Evolutionary conservation across 2,888 invertebrate species (phyloP).

Genomic region (Coleophora flavipennella): DNA sequence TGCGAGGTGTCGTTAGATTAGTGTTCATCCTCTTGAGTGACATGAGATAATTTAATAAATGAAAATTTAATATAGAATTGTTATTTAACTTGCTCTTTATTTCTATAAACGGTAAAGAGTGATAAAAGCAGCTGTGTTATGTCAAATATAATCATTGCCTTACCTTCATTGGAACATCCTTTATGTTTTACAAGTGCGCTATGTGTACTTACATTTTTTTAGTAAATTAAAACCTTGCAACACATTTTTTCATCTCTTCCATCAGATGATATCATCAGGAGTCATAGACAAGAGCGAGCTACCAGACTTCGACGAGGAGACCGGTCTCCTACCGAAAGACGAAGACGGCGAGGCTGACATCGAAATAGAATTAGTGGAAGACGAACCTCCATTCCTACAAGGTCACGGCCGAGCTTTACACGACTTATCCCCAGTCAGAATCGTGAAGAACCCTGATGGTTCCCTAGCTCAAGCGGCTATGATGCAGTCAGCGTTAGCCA

Average conservation of each 20-base stretch:
- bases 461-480: constrained; percentile 99
- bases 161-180: no score
- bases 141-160: no score
- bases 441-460: constrained; percentile 99
- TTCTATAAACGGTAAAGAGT: no score
- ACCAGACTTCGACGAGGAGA: constrained; percentile 98
- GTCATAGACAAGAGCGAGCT: constrained; percentile 94
- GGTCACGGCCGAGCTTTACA: constrained; percentile 90
- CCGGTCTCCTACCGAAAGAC: constrained; percentile 91
- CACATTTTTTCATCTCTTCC: no score
- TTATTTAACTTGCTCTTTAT: no score
- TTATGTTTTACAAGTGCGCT: no score
- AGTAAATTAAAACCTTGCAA: no score
- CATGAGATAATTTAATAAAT: no score
- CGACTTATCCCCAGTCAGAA: constrained; percentile 93
- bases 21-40: no score
- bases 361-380: constrained; percentile 98
- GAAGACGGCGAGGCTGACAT: constrained; percentile 98
- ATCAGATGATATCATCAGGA: constrained; percentile 93
- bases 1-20: no score
- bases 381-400: constrained; percentile 96
- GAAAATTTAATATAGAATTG: no score
- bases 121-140: no score
- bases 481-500: constrained; percentile 99
- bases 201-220: not conserved